A percentile compares a stretch with the other conserved stretches of the same genome.
phyloP scores from a whole-genome alignment of 2,888 invertebrate species.

The Leptopilina myrica region DNA sequence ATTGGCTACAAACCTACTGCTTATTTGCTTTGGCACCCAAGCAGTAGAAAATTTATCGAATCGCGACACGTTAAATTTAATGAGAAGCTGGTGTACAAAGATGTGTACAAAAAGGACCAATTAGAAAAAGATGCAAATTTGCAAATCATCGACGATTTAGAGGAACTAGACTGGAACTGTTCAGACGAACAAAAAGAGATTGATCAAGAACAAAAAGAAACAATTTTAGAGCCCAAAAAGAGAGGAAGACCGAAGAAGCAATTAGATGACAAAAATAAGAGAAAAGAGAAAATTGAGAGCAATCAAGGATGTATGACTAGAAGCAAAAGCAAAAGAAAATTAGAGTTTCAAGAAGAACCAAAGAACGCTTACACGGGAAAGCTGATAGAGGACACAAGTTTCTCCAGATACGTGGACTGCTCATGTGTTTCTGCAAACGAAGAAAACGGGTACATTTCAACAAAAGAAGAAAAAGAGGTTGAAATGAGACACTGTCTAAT shows the following conservation, averaged over 20 bases:
- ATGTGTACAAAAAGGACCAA: background rate
- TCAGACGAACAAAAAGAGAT: background rate
- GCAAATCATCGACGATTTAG: background rate
- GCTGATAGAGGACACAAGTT: slow-evolving; percentile 10
- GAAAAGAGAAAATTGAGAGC: slow-evolving; percentile 6
- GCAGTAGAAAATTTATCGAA: slow-evolving; percentile 35
- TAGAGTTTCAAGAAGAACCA: background rate
- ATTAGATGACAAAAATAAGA: background rate
- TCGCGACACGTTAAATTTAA: slow-evolving; percentile 50
- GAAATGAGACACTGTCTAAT: slow-evolving; percentile 11
- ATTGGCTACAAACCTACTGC: slow-evolving; percentile 49
- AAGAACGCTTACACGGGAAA: background rate
- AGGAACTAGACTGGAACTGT: background rate
- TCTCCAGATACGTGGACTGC: background rate
- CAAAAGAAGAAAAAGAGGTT: slow-evolving; percentile 21
- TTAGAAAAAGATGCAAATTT: background rate
- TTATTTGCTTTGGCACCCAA: slow-evolving; percentile 49
- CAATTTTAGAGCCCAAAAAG: background rate
- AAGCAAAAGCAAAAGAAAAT: background rate
- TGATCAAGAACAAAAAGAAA: slow-evolving; percentile 8
- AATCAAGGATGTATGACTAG: background rate
- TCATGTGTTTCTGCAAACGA: slow-evolving; percentile 39
- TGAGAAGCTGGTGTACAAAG: slow-evolving; percentile 50
- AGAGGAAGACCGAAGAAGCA: slow-evolving; percentile 10
- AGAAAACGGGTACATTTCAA: too few species aligned